Percentiles rank a stretch among this genome's conserved stretches.
Conservation (phyloP, 2,888 invertebrate species). For the Dusona sp. region DNA sequence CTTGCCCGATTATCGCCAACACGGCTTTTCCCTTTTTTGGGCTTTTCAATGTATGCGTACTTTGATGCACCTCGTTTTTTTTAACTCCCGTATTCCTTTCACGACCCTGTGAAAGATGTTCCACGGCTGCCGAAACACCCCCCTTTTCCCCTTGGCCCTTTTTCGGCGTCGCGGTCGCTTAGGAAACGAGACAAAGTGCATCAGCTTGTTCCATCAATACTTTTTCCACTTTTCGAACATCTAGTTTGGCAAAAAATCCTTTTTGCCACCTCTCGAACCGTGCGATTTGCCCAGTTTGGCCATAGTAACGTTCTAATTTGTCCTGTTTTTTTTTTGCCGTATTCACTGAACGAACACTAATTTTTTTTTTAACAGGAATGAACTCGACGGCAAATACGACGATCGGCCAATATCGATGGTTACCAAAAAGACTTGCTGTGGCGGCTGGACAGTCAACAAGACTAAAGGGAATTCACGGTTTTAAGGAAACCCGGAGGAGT, state of each 20-base stretch:
- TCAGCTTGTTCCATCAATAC: constrained; percentile 71
- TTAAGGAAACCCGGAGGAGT: constrained; percentile 13
- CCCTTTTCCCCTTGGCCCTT: constrained; percentile 3
- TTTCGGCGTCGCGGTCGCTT: constrained; percentile 29
- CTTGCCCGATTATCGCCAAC: constrained; percentile 35
- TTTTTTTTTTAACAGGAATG: not conserved
- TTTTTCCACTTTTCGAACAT: constrained; percentile 70
- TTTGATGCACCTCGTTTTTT: not conserved
- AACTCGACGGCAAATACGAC: too few species aligned
- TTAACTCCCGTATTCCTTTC: not conserved
- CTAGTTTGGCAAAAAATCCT: constrained; percentile 74
- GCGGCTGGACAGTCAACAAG: constrained; percentile 4
- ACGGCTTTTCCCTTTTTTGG: constrained; percentile 27
- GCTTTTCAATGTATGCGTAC: constrained; percentile 15
- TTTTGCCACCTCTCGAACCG: constrained; percentile 17
- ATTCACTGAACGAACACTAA: not conserved
- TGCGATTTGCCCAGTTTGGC: not conserved
- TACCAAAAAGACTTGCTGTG: not conserved
- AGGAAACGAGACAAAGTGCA: constrained; percentile 54
- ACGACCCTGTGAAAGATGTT: not conserved
- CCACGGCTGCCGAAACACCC: not conserved
- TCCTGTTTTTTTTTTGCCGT: not conserved
- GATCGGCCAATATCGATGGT: not conserved
- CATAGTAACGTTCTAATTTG: not conserved
- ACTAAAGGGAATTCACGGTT: constrained; percentile 38